Base-by-base conservation (phyloP, 2,888 invertebrate species). In the Urechis unicinctus region DNA sequence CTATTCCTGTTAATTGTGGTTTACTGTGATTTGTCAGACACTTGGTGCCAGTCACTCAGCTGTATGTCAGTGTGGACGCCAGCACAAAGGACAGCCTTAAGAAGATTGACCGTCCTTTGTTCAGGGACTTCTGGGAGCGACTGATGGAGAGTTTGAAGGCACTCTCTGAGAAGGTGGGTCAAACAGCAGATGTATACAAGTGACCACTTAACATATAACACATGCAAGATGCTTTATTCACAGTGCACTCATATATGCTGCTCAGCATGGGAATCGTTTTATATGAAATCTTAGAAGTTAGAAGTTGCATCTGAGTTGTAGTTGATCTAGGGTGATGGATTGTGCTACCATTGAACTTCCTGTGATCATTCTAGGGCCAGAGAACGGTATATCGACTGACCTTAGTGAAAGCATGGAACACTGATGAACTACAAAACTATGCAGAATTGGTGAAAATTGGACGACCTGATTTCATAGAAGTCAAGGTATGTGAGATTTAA, bases 41-140 rank as follows among this genome's bases (percentile, higher is more conserved):
- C 41, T 64, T 81, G 60, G 68, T 71, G 42, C 83, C 83, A 3
- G 82, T 83, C 1, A 84, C 83, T 2, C 83, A 83, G 69, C 69
- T 83, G 43, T 79, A 83, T 68, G 83, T 84, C 1, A 83, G 83
- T 67, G 82, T 83, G 2, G 83, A 84, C 69, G 83, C 83, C 6
- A 79, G 80, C 56, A 82, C 81, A 21, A 82, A 82, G 67, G 81
- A 82, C 6, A 81, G 80, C 58, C 69, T 83, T 56, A 83, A 83
- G 68, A 82, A 81, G 68, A 82, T 83, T 55, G 83, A 83, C 65
- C 72, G 83, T 2, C 83, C 83, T 2, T 68, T 83, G 31, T 83
- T 83, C 68, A 72, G 73, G 57, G 83, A 83, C 69, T 84, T 82
- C 69, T 83, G 83, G 83, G 79, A 81, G 58, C 67, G 83, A 44